A percentile compares a stretch with the other conserved stretches of the same genome.
Conservation (phyloP, 2,888 invertebrate species). For the Diplazon laetatorius region DNA sequence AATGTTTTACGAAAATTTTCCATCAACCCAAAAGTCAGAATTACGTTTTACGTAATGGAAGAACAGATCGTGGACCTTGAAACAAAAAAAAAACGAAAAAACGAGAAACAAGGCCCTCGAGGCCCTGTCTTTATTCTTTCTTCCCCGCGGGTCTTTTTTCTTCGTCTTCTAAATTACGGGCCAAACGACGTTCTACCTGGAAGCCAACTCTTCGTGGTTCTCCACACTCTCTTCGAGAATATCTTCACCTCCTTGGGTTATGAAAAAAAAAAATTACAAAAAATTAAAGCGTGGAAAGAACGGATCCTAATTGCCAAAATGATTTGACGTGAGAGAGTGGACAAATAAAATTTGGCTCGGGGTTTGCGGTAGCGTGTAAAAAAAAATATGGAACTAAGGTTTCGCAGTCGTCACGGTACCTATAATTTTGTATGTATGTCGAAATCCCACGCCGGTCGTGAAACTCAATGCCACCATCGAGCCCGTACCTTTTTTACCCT, state of each 20-base stretch:
- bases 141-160: constrained; percentile 20
- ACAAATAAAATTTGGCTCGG: constrained; percentile 43
- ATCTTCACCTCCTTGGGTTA: not conserved
- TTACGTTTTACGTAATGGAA: constrained; percentile 52
- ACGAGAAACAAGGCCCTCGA: constrained; percentile 59
- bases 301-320: constrained; percentile 49
- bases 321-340: constrained; percentile 23
- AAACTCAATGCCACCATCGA: too few relatives aligned
- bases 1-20: too few relatives aligned
- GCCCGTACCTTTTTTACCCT: not conserved
- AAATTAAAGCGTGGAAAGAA: constrained; percentile 5
- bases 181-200: constrained; percentile 58
- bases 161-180: constrained; percentile 62
- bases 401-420: not conserved
- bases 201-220: constrained; percentile 51
- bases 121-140: constrained; percentile 49
- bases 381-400: not conserved
- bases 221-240: constrained; percentile 18
- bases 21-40: constrained; percentile 15
- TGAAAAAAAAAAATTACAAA: constrained; percentile 5
- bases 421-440: not conserved
- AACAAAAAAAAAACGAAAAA: too few relatives aligned
- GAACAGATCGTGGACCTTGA: not conserved
- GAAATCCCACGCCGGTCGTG: too few relatives aligned
- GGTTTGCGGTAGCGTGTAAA: not conserved